Percentiles rank a stretch among this genome's conserved stretches.
phyloP scores from a whole-genome alignment of 2,113 vertebrate genomes.

The Salvator merianae region DNA sequence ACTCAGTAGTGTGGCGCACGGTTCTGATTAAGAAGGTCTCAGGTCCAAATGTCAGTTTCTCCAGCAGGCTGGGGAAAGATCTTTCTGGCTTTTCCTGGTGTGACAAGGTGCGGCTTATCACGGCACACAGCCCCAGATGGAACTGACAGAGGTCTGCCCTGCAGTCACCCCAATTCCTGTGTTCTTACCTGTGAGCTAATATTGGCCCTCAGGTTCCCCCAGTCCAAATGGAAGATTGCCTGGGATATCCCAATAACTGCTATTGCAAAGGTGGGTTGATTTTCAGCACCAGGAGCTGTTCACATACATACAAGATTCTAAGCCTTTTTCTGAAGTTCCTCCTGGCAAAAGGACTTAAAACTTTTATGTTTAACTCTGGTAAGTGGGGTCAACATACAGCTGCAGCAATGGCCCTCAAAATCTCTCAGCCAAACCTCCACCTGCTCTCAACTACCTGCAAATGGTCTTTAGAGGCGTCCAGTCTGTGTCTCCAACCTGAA shows the following conservation, averaged over 20 bases:
- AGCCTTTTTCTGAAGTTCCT: not conserved
- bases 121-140: no score
- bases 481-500: no score
- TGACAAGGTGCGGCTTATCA: no score
- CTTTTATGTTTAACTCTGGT: not conserved
- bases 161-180: not conserved
- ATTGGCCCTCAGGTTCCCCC: not conserved
- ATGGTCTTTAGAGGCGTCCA: no score
- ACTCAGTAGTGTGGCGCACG: no score
- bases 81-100: no score
- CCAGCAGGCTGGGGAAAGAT: no score
- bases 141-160: no score
- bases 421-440: not conserved
- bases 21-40: not conserved
- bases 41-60: not conserved
- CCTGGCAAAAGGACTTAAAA: not conserved
- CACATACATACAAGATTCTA: not conserved
- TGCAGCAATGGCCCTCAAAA: constrained; percentile 36
- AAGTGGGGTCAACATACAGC: constrained; percentile 3
- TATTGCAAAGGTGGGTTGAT: not conserved
- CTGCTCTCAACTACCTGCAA: no score
- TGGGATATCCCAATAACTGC: not conserved
- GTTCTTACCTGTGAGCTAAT: not conserved
- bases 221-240: not conserved
- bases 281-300: constrained; percentile 39